Evolutionary conservation across 2,113 vertebrate species (phyloP).

Genomic region (Tetrax tetrax): DNA sequence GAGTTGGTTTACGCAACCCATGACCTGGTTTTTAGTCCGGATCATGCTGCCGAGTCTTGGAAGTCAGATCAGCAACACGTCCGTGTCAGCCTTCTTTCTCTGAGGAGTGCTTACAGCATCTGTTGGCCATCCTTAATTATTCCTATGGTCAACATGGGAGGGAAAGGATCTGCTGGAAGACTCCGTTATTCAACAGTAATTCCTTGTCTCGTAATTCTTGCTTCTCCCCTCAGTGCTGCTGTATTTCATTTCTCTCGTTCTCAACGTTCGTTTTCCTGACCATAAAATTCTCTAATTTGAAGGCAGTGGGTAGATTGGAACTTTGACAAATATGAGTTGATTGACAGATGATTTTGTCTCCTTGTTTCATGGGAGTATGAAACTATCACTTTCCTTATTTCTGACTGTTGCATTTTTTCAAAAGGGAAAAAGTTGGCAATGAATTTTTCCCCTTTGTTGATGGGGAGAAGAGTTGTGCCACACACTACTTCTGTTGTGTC

Average conservation of each 20-base stretch:
- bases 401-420: neutral
- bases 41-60: neutral
- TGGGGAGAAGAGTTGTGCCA: neutral
- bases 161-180: neutral
- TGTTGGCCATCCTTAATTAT: slow-evolving; percentile 1
- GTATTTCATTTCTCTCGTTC: neutral
- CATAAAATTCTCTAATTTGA: neutral
- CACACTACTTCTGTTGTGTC: neutral
- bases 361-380: neutral
- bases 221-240: neutral
- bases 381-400: neutral
- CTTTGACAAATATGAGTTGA: neutral
- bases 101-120: neutral
- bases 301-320: neutral
- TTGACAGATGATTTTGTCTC: neutral
- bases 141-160: neutral
- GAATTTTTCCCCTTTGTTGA: neutral
- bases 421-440: neutral
- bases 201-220: neutral
- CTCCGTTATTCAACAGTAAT: neutral
- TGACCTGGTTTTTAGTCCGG: neutral
- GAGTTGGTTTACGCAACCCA: neutral
- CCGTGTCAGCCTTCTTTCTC: neutral
- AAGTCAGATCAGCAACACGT: neutral
- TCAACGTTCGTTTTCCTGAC: neutral